Conservation (phyloP, 1,140 invertebrate genomes). For the Musca domestica region DNA sequence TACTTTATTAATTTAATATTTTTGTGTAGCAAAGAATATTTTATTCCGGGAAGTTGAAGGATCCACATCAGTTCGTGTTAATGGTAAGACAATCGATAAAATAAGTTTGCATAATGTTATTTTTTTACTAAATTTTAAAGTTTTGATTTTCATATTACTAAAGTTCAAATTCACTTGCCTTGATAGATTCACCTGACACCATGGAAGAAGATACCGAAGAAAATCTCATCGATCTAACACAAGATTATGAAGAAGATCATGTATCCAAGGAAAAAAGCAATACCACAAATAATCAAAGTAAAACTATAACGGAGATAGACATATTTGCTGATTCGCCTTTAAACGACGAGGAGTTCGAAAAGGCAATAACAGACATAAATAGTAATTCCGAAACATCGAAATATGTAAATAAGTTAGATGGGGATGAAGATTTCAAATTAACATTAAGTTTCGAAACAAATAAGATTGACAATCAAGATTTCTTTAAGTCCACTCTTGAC, state of each 20-base stretch:
- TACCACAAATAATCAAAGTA: neutral
- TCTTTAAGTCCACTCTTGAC: neutral
- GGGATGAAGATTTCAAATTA: neutral
- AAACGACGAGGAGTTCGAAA: neutral
- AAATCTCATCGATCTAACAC: neutral
- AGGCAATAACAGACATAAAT: neutral
- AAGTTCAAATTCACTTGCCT: no score
- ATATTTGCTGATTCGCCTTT: constrained; percentile 1
- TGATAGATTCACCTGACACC: no score
- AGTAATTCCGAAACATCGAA: neutral
- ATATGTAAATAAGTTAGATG: neutral
- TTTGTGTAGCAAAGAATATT: no score
- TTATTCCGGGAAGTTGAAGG: no score
- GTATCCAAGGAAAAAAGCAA: neutral
- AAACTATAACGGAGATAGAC: neutral
- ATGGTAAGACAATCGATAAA: no score
- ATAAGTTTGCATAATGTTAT: no score
- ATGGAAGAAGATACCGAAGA: no score
- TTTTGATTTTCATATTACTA: no score
- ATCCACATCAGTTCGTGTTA: no score
- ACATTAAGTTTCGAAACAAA: neutral
- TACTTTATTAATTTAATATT: no score
- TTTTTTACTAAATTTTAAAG: no score
- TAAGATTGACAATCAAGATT: neutral
- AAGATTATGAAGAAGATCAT: neutral